phyloP scores from a whole-genome alignment of 2,888 invertebrate species.

The Tiliacea citrago region DNA sequence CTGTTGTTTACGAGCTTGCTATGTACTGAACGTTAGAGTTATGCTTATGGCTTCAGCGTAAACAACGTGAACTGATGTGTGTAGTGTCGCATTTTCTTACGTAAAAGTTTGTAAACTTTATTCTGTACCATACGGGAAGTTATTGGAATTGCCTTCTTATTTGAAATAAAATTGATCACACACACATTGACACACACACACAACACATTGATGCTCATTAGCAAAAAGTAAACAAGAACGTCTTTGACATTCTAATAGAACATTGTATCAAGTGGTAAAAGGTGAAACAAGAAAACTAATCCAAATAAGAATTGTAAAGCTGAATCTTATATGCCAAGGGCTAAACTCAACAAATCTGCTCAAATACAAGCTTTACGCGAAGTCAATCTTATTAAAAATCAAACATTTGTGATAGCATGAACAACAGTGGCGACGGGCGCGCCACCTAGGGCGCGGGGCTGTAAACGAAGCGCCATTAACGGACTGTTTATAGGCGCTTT shows the following conservation, averaged over 20 bases:
- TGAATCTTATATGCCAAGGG: background rate
- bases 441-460: constrained; percentile 82
- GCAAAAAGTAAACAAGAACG: background rate
- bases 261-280: constrained; percentile 1
- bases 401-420: constrained; percentile 42
- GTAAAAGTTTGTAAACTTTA: background rate
- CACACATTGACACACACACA: no score
- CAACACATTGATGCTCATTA: no score
- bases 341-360: background rate
- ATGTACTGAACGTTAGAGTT: constrained; percentile 13
- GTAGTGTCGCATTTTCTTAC: constrained; percentile 21
- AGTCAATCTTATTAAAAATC: constrained; percentile 45
- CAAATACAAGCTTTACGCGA: constrained; percentile 9
- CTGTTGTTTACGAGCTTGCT: constrained; percentile 34
- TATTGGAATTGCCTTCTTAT: background rate
- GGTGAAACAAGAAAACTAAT: background rate
- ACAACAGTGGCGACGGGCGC: constrained; percentile 71
- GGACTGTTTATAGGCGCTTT: constrained; percentile 81
- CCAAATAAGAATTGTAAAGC: constrained; percentile 8
- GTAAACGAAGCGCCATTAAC: constrained; percentile 83
- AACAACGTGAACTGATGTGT: constrained; percentile 7
- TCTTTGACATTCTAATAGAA: background rate
- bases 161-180: background rate
- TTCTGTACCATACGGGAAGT: background rate
- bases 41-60: constrained; percentile 6